Evolutionary conservation across 2,797 vertebrate genomes (phyloP).

Genomic region (Synanceia verrucosa): DNA sequence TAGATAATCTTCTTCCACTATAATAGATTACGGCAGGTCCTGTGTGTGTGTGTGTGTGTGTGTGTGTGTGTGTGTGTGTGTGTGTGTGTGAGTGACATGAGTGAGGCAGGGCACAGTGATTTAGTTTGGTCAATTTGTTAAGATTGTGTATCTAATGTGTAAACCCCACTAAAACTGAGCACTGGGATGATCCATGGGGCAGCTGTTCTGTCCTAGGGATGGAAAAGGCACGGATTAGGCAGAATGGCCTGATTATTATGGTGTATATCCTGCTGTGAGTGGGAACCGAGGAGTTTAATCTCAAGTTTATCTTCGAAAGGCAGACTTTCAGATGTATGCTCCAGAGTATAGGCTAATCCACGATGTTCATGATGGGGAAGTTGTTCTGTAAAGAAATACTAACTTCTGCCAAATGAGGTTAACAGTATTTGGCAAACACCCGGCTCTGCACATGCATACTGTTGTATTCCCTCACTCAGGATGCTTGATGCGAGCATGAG

Average conservation of each 20-base stretch:
- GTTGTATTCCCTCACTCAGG: background rate
- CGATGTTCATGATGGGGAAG: background rate
- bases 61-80: constrained; percentile 1
- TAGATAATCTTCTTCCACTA: constrained; percentile 77
- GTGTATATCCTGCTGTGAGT: background rate
- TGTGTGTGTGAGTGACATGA: background rate
- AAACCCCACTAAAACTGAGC: background rate
- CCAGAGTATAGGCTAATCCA: background rate
- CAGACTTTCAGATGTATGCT: background rate
- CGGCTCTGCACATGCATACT: background rate
- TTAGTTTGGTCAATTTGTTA: background rate
- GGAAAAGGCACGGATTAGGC: too few relatives aligned
- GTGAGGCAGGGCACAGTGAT: background rate
- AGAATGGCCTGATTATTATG: too few relatives aligned
- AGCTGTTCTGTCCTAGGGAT: background rate
- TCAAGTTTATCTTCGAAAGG: background rate
- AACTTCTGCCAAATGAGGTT: background rate
- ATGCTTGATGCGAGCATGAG: background rate
- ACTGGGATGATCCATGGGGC: background rate
- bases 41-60: constrained; percentile 12
- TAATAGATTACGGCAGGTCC: constrained; percentile 59
- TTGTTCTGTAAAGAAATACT: background rate
- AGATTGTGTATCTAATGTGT: background rate
- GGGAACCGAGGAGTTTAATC: background rate
- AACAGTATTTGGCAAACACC: too few relatives aligned